Evolutionary conservation across 2,113 vertebrate genomes (phyloP).

Genomic region (Chascanopsetta lugubris): DNA sequence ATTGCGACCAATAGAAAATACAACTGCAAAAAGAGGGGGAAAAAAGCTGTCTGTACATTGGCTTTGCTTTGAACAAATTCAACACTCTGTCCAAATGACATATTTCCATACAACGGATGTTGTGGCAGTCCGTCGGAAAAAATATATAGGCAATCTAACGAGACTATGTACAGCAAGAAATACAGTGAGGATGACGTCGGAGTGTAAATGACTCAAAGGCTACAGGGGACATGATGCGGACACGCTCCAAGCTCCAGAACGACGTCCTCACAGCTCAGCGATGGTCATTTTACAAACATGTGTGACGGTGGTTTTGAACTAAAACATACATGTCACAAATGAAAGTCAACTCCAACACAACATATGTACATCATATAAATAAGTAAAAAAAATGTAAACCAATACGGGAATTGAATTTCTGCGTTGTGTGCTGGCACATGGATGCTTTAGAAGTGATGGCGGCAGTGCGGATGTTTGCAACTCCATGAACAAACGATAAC

Average conservation of each 20-base stretch:
- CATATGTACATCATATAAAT: conserved; percentile 60
- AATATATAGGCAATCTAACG: conserved; percentile 57
- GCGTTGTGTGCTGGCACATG: neutral
- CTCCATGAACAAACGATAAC: neutral
- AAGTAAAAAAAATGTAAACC: conserved; percentile 32
- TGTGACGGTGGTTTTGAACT: neutral
- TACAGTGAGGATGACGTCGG: conserved; percentile 13
- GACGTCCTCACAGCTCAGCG: neutral
- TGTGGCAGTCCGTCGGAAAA: conserved; percentile 50
- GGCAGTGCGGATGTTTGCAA: conserved; percentile 14
- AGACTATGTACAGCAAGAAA: conserved; percentile 72
- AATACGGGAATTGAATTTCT: neutral
- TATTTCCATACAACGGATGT: conserved; percentile 28
- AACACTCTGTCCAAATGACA: conserved; percentile 48
- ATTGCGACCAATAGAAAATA: conserved; percentile 75
- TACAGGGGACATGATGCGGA: neutral
- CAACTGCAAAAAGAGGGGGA: conserved; percentile 46
- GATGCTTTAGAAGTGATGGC: conserved; percentile 19
- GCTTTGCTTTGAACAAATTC: conserved; percentile 58
- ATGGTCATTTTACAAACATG: neutral
- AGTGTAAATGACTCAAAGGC: neutral
- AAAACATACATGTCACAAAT: conserved; percentile 15
- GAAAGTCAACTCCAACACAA: conserved; percentile 9
- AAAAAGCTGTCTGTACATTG: conserved; percentile 69
- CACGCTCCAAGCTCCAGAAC: neutral